Evolutionary conservation across 2,113 vertebrate genomes (phyloP).

Genomic region (Motacilla tschutschensis): DNA sequence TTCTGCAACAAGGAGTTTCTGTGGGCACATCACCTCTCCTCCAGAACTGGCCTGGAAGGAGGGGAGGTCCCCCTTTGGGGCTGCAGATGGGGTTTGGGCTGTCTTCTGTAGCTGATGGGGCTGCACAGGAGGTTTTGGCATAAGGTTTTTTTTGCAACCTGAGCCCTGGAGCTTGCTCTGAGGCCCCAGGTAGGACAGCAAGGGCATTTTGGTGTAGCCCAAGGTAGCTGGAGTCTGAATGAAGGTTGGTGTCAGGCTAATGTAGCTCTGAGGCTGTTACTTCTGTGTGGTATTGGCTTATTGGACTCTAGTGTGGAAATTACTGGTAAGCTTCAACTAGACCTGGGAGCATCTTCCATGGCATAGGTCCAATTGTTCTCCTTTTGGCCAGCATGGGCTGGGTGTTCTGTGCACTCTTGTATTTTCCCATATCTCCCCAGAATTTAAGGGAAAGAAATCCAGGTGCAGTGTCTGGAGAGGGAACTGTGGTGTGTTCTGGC

Average conservation of each 20-base stretch:
- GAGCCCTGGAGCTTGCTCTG: neutral
- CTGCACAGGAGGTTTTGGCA: neutral
- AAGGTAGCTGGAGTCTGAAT: neutral
- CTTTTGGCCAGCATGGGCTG: neutral
- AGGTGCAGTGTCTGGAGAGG: neutral
- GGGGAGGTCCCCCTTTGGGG: neutral
- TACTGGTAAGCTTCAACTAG: neutral
- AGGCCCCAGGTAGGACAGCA: neutral
- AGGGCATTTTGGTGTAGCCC: neutral
- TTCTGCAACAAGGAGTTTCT: neutral
- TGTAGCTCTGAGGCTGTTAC: neutral
- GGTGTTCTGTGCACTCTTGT: neutral
- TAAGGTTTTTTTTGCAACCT: neutral
- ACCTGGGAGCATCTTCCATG: neutral
- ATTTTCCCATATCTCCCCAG: neutral
- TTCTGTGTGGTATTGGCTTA: neutral
- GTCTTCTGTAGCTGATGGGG: neutral
- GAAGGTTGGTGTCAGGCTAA: neutral
- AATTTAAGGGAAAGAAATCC: neutral
- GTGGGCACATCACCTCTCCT: neutral
- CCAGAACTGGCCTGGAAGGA: neutral
- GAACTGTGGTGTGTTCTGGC: neutral
- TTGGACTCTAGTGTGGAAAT: neutral
- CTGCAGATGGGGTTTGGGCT: neutral
- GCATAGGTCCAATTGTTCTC: rapidly evolving